These are phyloP conservation scores for Capromys pilorides DNA, from an alignment of 2,797 vertebrate genomes.

Conservation along the genomic window DNA sequence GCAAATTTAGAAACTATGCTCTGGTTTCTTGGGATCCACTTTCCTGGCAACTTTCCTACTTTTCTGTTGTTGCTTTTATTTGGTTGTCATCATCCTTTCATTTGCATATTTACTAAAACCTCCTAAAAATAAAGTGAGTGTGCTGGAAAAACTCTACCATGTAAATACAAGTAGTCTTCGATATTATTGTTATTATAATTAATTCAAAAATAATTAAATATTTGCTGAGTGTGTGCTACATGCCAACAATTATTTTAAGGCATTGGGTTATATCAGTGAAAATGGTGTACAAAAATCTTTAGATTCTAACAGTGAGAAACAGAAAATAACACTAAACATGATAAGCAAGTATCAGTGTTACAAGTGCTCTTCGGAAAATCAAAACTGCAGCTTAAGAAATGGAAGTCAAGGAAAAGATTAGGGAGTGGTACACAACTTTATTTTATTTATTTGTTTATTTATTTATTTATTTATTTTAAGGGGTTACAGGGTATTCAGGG, in stretches of 20 bases:
- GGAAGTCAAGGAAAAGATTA: not conserved
- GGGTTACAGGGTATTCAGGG: too few species aligned
- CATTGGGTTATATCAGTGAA: not conserved
- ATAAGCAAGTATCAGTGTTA: not conserved
- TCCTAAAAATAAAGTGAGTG: not conserved
- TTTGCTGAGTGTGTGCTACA: not conserved
- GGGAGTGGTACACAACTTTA: not conserved
- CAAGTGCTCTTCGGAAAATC: not conserved
- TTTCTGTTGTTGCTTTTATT: not conserved
- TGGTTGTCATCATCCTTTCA: not conserved
- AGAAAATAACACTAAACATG: slow-evolving; percentile 25
- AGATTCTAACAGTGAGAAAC: not conserved
- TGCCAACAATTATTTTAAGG: not conserved
- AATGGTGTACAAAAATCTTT: not conserved
- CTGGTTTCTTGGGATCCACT: too few species aligned
- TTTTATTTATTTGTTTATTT: too few species aligned
- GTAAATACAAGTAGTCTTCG: not conserved
- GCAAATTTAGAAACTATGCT: too few species aligned
- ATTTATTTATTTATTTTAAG: too few species aligned
- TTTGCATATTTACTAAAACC: not conserved
- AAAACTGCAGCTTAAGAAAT: not conserved
- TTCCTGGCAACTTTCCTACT: not conserved
- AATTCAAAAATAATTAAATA: not conserved
- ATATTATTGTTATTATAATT: not conserved
- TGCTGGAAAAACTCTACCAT: not conserved